Conservation (phyloP, 2,888 invertebrate species). For the Agelastica alni region DNA sequence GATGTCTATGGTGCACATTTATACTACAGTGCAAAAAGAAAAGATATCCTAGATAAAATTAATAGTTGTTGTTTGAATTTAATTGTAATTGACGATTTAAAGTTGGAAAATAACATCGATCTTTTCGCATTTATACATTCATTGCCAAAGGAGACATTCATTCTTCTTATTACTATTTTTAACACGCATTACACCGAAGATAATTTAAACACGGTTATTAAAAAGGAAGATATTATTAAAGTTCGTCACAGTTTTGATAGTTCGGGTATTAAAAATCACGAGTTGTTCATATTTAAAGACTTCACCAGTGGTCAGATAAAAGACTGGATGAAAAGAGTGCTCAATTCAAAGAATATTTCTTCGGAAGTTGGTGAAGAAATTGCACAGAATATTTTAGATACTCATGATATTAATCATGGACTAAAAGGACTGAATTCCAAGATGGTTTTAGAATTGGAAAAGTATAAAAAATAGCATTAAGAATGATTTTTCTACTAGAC, state of each 20-base stretch:
- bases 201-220: slow-evolving; percentile 35
- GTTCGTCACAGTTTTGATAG: slow-evolving; percentile 37
- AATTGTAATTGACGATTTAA: slow-evolving; percentile 47
- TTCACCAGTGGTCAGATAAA: slow-evolving; percentile 37
- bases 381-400: slow-evolving; percentile 34
- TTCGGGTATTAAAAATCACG: slow-evolving; percentile 31
- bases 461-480: slow-evolving; percentile 17
- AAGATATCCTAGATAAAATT: slow-evolving; percentile 25
- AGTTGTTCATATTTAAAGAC: slow-evolving; percentile 42
- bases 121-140: slow-evolving; percentile 40
- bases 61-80: slow-evolving; percentile 40
- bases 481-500: no score
- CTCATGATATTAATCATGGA: slow-evolving; percentile 40
- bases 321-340: slow-evolving; percentile 38
- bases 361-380: slow-evolving; percentile 26
- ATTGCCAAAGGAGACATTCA: slow-evolving; percentile 35
- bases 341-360: slow-evolving; percentile 30
- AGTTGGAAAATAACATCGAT: slow-evolving; percentile 32
- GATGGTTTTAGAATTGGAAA: slow-evolving; percentile 34
- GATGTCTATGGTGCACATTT: slow-evolving; percentile 33
- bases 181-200: slow-evolving; percentile 42
- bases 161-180: slow-evolving; percentile 44
- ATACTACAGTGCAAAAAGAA: slow-evolving; percentile 19
- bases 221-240: slow-evolving; percentile 32
- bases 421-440: slow-evolving; percentile 43